These are phyloP conservation scores for Hetaerina americana DNA, from an alignment of 1,140 invertebrate genomes.

Conservation along the genomic window DNA sequence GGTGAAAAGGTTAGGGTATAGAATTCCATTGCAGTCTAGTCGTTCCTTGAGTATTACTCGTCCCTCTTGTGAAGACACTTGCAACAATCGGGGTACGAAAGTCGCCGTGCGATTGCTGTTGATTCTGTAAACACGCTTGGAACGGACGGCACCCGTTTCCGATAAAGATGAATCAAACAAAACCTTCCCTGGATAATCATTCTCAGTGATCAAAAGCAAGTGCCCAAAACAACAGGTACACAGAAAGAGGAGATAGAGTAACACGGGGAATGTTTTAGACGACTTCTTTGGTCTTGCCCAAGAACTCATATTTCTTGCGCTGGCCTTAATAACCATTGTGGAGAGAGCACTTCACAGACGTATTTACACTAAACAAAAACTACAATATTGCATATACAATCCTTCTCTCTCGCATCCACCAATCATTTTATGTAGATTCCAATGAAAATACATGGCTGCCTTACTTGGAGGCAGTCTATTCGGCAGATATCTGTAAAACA, in stretches of 20 bases:
- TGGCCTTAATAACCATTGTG: too few relatives aligned
- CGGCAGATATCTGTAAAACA: too few relatives aligned
- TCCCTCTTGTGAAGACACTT: conserved; percentile 58
- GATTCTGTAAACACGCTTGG: conserved; percentile 41
- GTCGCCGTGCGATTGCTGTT: conserved; percentile 63
- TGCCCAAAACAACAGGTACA: background rate
- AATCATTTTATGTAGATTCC: too few relatives aligned
- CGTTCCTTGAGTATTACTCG: conserved; percentile 55
- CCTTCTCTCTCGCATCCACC: too few relatives aligned
- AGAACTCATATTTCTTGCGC: background rate
- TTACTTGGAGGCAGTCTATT: too few relatives aligned
- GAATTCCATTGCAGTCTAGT: conserved; percentile 64
- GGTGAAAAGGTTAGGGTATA: conserved; percentile 71
- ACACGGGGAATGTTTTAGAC: background rate
- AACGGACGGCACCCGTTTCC: background rate
- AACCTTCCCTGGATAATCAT: background rate
- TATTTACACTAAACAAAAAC: too few relatives aligned
- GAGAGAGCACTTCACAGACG: background rate
- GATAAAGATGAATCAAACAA: background rate
- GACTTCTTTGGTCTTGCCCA: background rate
- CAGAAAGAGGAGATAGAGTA: background rate
- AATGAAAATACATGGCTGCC: too few relatives aligned
- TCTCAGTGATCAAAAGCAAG: background rate
- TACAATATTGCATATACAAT: too few relatives aligned
- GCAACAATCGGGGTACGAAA: conserved; percentile 62